phyloP scores from a whole-genome alignment of 2,888 invertebrate genomes.

The Linyphia triangularis region DNA sequence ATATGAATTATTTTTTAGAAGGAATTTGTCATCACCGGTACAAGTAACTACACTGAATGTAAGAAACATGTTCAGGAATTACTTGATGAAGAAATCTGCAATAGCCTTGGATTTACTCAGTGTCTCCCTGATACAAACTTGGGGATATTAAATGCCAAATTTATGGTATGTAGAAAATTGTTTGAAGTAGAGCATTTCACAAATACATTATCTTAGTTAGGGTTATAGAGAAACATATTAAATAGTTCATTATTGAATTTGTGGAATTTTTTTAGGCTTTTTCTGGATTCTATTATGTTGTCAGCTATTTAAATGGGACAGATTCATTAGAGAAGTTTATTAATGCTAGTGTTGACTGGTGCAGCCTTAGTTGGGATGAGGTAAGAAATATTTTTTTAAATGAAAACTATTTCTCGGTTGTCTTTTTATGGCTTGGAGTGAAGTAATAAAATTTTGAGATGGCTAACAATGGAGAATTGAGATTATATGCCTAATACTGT shows the following conservation, averaged over 20 bases:
- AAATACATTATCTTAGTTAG: neutral
- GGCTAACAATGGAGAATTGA: too few relatives aligned
- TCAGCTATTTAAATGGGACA: conserved; percentile 80
- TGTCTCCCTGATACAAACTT: conserved; percentile 77
- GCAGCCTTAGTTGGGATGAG: conserved; percentile 48
- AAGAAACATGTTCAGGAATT: conserved; percentile 76
- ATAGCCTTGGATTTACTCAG: conserved; percentile 67
- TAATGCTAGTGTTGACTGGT: conserved; percentile 75
- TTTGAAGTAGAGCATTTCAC: neutral
- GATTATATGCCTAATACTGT: too few relatives aligned
- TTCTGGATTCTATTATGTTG: conserved; percentile 80
- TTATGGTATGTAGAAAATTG: conserved; percentile 48
- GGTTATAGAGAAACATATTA: neutral
- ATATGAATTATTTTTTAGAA: conserved; percentile 26
- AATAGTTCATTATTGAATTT: neutral
- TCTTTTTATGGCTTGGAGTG: too few relatives aligned
- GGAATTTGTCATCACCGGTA: conserved; percentile 78
- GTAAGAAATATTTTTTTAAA: conserved; percentile 21
- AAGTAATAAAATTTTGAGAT: too few relatives aligned
- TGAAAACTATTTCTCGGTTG: too few relatives aligned
- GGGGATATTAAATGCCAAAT: conserved; percentile 42
- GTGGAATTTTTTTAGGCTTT: conserved; percentile 79
- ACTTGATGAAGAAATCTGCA: conserved; percentile 78
- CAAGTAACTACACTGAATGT: conserved; percentile 78
- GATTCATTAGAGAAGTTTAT: conserved; percentile 77